A percentile compares a stretch with the other conserved stretches of the same genome.
Evolutionary conservation across 2,888 invertebrate genomes (phyloP).

Genomic region (Callinectes sapidus): DNA sequence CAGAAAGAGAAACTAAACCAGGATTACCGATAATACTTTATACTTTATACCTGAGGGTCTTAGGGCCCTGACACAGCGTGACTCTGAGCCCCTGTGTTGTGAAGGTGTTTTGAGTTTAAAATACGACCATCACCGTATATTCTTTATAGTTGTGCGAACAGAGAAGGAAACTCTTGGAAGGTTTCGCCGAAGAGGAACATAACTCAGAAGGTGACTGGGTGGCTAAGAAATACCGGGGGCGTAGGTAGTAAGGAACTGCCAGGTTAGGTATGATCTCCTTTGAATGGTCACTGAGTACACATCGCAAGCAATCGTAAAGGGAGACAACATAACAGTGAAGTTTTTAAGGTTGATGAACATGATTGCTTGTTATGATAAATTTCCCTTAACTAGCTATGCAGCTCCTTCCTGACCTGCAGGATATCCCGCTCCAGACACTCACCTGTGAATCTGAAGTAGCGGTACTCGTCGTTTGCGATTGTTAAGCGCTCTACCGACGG

Average conservation of each 20-base stretch:
- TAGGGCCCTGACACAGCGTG: background rate
- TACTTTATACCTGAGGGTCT: background rate
- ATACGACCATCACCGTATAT: background rate
- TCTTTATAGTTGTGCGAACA: background rate
- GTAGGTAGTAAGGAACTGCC: background rate
- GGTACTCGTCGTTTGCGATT: slow-evolving; percentile 59
- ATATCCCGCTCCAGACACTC: background rate
- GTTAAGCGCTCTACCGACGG: slow-evolving; percentile 63
- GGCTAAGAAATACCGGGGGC: background rate
- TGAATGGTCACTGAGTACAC: background rate
- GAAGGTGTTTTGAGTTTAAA: background rate
- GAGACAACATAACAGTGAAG: background rate
- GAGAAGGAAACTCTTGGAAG: background rate
- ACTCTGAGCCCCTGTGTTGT: background rate
- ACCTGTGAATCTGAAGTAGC: slow-evolving; percentile 70
- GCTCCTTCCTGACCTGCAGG: background rate
- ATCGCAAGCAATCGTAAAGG: background rate
- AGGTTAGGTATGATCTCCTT: background rate
- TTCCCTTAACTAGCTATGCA: background rate
- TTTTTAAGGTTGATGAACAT: background rate
- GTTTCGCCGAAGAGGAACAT: background rate
- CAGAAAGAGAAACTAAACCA: background rate
- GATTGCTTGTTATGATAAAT: background rate
- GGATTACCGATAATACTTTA: background rate
- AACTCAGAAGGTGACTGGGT: background rate